A percentile compares a stretch with the other conserved stretches of the same genome.
These are phyloP conservation scores for Anoncus sp. DNA, from an alignment of 2,888 invertebrate species.

Conservation along the genomic window DNA sequence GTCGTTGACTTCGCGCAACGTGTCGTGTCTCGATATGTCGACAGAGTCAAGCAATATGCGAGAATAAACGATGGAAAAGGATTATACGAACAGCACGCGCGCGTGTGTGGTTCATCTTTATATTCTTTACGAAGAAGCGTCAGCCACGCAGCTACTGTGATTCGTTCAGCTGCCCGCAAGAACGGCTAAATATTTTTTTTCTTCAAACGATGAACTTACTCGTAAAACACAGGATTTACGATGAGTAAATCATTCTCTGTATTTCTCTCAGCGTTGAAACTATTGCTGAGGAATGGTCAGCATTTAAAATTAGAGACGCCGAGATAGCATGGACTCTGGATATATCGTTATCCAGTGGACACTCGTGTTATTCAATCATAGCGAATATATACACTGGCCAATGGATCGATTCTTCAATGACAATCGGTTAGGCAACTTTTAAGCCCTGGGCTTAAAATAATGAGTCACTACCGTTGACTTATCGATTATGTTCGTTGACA, in stretches of 20 bases:
- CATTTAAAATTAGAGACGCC: conserved; percentile 69
- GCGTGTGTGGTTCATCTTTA: not conserved
- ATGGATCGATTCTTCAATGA: not conserved
- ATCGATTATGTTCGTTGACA: not conserved
- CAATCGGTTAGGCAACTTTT: not conserved
- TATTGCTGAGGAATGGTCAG: not conserved
- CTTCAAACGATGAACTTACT: conserved; percentile 21
- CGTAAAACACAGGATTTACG: conserved; percentile 71
- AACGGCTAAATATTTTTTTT: conserved; percentile 32
- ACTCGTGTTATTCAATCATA: not conserved
- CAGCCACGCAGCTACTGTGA: not conserved
- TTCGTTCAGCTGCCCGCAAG: not conserved
- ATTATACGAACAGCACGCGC: not conserved
- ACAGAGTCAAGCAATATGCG: not conserved
- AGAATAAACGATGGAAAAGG: conserved; percentile 9
- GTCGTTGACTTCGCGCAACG: conserved; percentile 17
- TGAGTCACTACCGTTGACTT: not conserved
- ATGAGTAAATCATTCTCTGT: conserved; percentile 69
- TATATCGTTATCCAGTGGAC: not conserved
- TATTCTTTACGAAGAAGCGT: not conserved
- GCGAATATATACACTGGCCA: not conserved
- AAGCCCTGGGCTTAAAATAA: not conserved
- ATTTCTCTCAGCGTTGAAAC: not conserved
- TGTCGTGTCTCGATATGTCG: conserved; percentile 6
- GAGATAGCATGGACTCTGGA: not conserved